Base-by-base conservation (phyloP, 2,113 vertebrate genomes). In the Solea senegalensis region DNA sequence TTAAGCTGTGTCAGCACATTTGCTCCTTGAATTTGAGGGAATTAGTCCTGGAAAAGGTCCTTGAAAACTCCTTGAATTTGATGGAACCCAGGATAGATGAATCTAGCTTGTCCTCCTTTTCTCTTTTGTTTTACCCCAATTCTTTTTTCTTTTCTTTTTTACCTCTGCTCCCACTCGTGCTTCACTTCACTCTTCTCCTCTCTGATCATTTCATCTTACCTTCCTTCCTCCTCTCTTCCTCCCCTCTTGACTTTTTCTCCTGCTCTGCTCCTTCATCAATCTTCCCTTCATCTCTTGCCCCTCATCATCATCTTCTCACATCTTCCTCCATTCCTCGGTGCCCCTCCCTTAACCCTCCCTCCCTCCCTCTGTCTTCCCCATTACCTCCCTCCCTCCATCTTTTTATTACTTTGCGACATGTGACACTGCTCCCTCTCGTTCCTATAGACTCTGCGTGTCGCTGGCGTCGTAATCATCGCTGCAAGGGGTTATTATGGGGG, bases 391-490 rank as follows among this genome's bases (percentile, higher is more conserved):
- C 16, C 12, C 10, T 8, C 9, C 27, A 5, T 12, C 12, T 13
- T 13, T 52, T 26, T 27, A 7, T 34, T 11, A 2, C 55, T 8
- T 85, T 76, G 77, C 70, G 64, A 84, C 55, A 41, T 48, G 8
- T 78, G 72, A 78, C 45, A 0, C 71, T 67, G 79, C 60, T 71
- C 66, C 44, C 34, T 65, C 65, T 70, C 41, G 62, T 53, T 34
- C 45, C 46, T 59, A 45, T 13, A 86, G 82, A 82, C 84, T 88
- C 84, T 84, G 75, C 0, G 58, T 56, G 81, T 82, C 45, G 78
- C 79, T 63, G 82, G 69, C 51, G 62, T 76, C 54, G 16, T 66
- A 75, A 84, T 85, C 74, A 86, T 86, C 64, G 62, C 72, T 46
- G 80, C 82, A 78, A 27, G 41, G 41, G 57, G 41, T 11, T 40